A percentile compares a stretch with the other conserved stretches of the same genome.
Conservation (phyloP, 2,888 invertebrate genomes). For the Euplexia lucipara region DNA sequence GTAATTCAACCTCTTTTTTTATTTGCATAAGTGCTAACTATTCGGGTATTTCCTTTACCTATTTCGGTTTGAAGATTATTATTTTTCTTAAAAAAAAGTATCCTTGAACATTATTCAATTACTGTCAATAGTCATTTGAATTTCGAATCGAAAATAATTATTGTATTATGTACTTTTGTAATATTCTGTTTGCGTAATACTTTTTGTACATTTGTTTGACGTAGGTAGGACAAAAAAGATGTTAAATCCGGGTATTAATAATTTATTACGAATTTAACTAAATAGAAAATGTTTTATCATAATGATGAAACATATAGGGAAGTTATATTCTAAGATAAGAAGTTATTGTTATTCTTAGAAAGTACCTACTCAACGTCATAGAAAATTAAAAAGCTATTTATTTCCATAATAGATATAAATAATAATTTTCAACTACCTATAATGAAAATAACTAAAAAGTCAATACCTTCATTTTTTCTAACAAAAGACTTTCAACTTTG, state of each 20-base stretch:
- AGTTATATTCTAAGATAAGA: neutral
- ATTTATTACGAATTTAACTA: slow-evolving; percentile 11
- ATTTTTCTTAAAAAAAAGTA: slow-evolving; percentile 48
- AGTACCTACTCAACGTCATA: neutral
- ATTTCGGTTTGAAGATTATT: slow-evolving; percentile 34
- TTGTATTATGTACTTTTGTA: slow-evolving; percentile 23
- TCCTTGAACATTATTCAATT: slow-evolving; percentile 54
- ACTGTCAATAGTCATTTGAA: slow-evolving; percentile 52
- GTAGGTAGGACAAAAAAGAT: slow-evolving; percentile 42
- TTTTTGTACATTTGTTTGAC: slow-evolving; percentile 34
- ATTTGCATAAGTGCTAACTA: slow-evolving; percentile 47
- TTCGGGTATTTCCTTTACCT: slow-evolving; percentile 58
- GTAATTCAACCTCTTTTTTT: slow-evolving; percentile 60
- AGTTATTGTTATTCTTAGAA: neutral
- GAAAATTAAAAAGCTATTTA: neutral
- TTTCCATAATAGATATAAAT: no score
- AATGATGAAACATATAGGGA: slow-evolving; percentile 4
- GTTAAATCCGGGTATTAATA: slow-evolving; percentile 42
- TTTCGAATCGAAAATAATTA: slow-evolving; percentile 48
- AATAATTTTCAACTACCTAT: neutral
- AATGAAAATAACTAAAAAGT: neutral
- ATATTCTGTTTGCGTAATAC: slow-evolving; percentile 33
- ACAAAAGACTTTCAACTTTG: slow-evolving; percentile 47
- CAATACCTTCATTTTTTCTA: slow-evolving; percentile 1
- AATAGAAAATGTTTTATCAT: slow-evolving; percentile 19